A percentile compares a stretch with the other conserved stretches of the same genome.
These are phyloP conservation scores for Progne subis DNA, from an alignment of 2,113 vertebrate genomes.

Conservation along the genomic window DNA sequence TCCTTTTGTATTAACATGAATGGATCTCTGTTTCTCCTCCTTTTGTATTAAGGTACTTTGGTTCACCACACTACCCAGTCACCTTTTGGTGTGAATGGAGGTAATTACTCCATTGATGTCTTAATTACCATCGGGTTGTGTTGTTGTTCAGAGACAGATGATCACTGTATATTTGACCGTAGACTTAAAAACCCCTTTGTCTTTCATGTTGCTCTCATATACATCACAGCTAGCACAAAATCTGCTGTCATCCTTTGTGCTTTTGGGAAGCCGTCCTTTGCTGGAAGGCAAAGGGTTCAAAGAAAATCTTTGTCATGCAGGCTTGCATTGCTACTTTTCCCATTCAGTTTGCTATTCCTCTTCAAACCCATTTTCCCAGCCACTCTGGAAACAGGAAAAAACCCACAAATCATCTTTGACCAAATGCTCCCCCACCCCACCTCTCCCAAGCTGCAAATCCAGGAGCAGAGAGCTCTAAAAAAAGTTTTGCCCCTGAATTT, in stretches of 20 bases:
- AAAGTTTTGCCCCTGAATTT: background rate
- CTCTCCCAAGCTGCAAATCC: background rate
- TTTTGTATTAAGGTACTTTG: background rate
- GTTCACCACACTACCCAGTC: background rate
- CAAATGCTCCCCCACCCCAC: background rate
- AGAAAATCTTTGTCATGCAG: background rate
- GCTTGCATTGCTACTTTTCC: background rate
- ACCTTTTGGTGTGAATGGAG: constrained; percentile 1
- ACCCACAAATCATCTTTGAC: background rate
- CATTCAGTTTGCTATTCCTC: background rate
- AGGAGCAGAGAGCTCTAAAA: background rate
- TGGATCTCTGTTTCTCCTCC: background rate
- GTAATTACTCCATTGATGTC: constrained; percentile 30
- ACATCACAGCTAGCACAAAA: background rate
- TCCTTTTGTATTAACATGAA: constrained; percentile 13
- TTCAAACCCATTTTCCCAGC: background rate
- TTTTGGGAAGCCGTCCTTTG: background rate
- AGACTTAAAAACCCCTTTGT: background rate
- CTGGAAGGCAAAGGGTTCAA: background rate
- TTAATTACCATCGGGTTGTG: background rate
- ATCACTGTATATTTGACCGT: background rate
- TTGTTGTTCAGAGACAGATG: constrained; percentile 10
- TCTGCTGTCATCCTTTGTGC: background rate
- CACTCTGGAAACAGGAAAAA: background rate
- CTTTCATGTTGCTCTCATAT: background rate